These are phyloP conservation scores for Zalophus californianus DNA, from an alignment of 2,797 vertebrate genomes.

Conservation along the genomic window DNA sequence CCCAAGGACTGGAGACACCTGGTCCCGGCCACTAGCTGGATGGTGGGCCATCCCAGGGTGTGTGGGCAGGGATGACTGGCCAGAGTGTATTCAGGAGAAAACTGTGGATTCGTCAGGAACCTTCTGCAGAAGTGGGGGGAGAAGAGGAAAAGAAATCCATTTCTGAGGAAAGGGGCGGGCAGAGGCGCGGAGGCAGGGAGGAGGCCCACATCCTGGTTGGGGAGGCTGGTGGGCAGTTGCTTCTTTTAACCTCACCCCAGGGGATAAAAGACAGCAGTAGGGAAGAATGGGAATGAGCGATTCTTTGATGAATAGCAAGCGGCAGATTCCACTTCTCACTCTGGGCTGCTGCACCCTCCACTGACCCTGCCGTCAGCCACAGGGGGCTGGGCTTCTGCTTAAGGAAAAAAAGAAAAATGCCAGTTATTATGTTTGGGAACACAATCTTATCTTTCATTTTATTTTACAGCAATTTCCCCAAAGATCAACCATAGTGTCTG, in stretches of 20 bases:
- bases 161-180: background rate
- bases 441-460: slow-evolving; percentile 68
- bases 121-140: fast-evolving
- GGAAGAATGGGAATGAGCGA: background rate
- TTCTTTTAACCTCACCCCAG: slow-evolving; percentile 30
- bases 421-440: slow-evolving; percentile 44
- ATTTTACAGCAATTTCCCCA: slow-evolving; percentile 61
- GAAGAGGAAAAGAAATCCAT: background rate
- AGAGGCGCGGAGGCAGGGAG: background rate
- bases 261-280: background rate
- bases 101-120: fast-evolving
- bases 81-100: fast-evolving
- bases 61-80: fast-evolving
- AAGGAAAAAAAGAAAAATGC: slow-evolving; percentile 58
- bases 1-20: no score
- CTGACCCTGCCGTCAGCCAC: slow-evolving; percentile 58
- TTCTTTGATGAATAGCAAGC: background rate
- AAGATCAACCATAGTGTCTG: slow-evolving; percentile 19
- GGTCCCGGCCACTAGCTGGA: fast-evolving
- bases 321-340: background rate
- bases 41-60: fast-evolving
- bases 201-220: background rate
- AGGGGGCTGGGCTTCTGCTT: slow-evolving; percentile 29
- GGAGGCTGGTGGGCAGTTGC: background rate
- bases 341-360: background rate